phyloP scores from a whole-genome alignment of 2,888 invertebrate genomes.

The Neoascia interrupta region DNA sequence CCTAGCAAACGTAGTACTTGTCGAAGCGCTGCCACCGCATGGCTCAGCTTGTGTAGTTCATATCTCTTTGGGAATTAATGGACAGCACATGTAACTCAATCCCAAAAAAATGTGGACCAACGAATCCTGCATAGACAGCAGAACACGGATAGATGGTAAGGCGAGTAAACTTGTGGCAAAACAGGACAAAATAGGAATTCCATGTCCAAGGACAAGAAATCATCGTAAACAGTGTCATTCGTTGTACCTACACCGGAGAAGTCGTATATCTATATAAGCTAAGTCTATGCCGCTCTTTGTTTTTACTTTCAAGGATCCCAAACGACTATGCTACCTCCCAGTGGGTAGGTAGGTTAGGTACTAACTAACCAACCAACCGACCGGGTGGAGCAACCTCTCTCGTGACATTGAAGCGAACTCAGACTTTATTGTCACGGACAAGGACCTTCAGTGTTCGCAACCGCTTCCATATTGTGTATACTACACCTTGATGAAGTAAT shows the following conservation, averaged over 20 bases:
- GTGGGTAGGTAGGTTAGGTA: background rate
- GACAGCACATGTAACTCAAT: constrained; percentile 26
- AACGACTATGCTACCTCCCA: background rate
- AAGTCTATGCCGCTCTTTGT: background rate
- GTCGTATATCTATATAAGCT: background rate
- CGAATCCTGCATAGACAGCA: background rate
- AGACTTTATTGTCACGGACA: constrained; percentile 43
- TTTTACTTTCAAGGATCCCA: background rate
- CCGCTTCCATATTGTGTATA: too few relatives aligned
- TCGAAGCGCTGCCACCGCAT: background rate
- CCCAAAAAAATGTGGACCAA: background rate
- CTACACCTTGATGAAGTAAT: constrained; percentile 35
- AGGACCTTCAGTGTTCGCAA: constrained; percentile 36
- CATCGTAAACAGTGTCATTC: background rate
- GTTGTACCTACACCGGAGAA: too few relatives aligned
- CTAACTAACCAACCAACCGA: background rate
- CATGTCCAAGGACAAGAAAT: constrained; percentile 19
- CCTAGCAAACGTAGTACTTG: background rate
- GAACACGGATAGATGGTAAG: background rate
- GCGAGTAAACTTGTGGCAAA: background rate
- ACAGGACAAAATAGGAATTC: background rate
- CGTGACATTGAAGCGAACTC: constrained; percentile 34
- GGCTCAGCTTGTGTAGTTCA: background rate
- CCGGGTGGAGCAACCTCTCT: constrained; percentile 15
- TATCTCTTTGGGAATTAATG: constrained; percentile 15